Base-by-base conservation (phyloP, 1,140 invertebrate species). In the Bilobella aurantiaca region DNA sequence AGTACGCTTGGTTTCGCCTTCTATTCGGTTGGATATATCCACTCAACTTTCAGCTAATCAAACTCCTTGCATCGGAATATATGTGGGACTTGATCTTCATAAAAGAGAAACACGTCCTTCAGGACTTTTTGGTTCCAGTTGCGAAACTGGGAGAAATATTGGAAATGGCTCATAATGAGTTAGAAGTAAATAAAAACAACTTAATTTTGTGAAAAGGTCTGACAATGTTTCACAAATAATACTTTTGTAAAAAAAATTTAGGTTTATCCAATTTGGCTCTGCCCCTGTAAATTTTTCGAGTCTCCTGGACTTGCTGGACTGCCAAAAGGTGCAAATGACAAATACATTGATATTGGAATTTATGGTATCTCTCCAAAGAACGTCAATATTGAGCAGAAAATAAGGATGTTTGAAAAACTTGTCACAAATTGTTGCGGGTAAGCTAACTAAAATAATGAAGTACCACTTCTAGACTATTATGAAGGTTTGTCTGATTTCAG, bases 271-370 rank as follows among this genome's bases (percentile, higher is more conserved):
- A 77, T 91, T 8, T 91, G 89, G 89, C 73, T 92, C 32, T 91
- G 89, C 75, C 88, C 89, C 0, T 88, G 90, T 74, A 84, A 82
- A 73, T 74, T 91, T 0, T 91, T 91, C 74, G 88, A 89, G 28
- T 82, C 85, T 2, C 87, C 87, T 0, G 84, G 83, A 74, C 79
- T 81, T 2, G 59, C 68, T 23, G 18, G 8, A 12, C 3, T 31
- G 3, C 12, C 25, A 14, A 27, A 12, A 23, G 3, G 14, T 8
- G n/a, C 2, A 3, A 34, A 42, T 3, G 59, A 62, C 23, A 62
- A 42, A 34, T 62, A 62, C 25, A 31, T 62, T 46, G 59, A 62
- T 27, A 12, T 62, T 37, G 59, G 59, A 21, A 46, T 62, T 37
- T 62, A 62, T 42, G 59, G 59, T 5, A 42, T 46, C 3, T 42